A percentile compares a stretch with the other conserved stretches of the same genome.
Conservation (phyloP, 2,888 invertebrate species). For the Chelonus formosanus region DNA sequence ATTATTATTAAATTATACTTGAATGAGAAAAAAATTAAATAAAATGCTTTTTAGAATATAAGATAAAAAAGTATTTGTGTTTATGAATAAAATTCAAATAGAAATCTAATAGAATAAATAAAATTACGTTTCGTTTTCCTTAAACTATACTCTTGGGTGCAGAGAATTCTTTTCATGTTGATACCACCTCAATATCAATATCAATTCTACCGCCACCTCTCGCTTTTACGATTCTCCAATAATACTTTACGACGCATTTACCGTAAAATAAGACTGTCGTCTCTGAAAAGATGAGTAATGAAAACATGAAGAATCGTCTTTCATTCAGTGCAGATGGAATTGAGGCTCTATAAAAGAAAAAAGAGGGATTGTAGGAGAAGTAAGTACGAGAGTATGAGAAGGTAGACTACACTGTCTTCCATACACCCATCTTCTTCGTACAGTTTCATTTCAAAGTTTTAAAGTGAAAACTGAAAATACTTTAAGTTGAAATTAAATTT, state of each 20-base stretch:
- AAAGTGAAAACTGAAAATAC: conserved; percentile 59
- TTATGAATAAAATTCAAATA: too few relatives aligned
- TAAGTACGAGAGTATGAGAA: conserved; percentile 1
- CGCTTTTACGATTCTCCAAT: conserved; percentile 25
- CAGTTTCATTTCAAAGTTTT: conserved; percentile 55
- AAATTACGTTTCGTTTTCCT: conserved; percentile 7
- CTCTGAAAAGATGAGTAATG: conserved; percentile 40
- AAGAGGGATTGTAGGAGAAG: conserved; percentile 24
- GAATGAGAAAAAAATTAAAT: too few relatives aligned
- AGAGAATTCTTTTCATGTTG: conserved; percentile 11
- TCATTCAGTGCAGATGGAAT: conserved; percentile 21
- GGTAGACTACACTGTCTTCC: conserved; percentile 20
- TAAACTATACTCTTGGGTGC: conserved; percentile 11
- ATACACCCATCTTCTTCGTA: conserved; percentile 33
- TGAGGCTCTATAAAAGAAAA: conserved; percentile 23
- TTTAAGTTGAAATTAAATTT: conserved; percentile 58
- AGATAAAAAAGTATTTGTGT: too few relatives aligned
- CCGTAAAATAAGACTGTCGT: conserved; percentile 41
- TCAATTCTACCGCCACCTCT: conserved; percentile 23
- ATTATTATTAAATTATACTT: too few relatives aligned
- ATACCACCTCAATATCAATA: conserved; percentile 26
- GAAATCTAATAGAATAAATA: too few relatives aligned
- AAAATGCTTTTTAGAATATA: too few relatives aligned
- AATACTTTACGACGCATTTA: conserved; percentile 31
- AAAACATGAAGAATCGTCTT: conserved; percentile 47